Base-by-base conservation (phyloP, 1,140 invertebrate genomes). In the Drosophila hydei region DNA sequence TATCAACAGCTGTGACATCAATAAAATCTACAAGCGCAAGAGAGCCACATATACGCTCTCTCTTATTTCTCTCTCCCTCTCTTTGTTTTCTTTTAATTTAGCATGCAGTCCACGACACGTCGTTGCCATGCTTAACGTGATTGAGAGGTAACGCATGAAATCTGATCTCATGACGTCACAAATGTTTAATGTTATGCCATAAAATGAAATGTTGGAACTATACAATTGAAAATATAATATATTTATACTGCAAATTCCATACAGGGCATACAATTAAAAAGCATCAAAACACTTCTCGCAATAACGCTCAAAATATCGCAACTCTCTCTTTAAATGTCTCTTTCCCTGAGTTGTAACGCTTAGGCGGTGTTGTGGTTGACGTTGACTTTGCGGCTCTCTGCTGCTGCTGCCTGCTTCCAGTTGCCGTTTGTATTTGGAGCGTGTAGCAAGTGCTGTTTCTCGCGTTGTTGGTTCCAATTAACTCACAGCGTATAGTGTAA, bases 401-500 rank as follows among this genome's bases (percentile, higher is more conserved):
- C 38, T 68, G 60, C 61, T 52, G 48, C 38, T 56, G 61, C 48
- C 54, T 52, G 63, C 50, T 72, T 84, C 79, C 85, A 81, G 70
- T 85, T 87, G 71, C 48, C 38, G 33, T 85, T 77, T 87, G 59
- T 64, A 63, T 71, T 71, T 75, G 58, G 52, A 75, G 75, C 74
- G 77, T 48, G 77, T 62, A 79, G 79, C 79, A 88, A 79, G 77
- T 78, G 68, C 43, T 59, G 75, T 40, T 21, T 45, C 47, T 60
- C 5, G 54, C 38, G 48, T 36, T 55, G 56, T 21, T 68, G 68
- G 55, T n/a, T 58, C 48, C 23, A 79, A 63, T 72, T 63, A 45
- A 36, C 42, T 60, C 42, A 36, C 64, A 62, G 50, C 43, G 2
- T 4, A 25, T 23, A 33, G 47, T 30, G 40, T n/a, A 36, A 58